Conservation (phyloP, 2,113 vertebrate species). For the Ictalurus furcatus region DNA sequence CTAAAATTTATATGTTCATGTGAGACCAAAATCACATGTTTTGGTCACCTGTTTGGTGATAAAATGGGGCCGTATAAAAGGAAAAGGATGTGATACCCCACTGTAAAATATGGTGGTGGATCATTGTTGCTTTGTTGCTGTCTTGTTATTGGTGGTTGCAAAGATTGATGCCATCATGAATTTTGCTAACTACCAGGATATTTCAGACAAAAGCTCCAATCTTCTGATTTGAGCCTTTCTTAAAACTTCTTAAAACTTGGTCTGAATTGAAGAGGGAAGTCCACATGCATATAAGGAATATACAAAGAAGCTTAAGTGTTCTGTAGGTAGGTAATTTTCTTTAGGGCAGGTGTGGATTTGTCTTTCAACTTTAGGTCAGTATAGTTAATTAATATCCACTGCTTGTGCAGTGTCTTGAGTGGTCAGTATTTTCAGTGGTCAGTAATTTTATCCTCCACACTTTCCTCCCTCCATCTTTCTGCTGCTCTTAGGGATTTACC, state of each 20-base stretch:
- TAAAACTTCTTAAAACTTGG: too few species aligned
- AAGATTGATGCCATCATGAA: background rate
- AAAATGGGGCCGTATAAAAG: background rate
- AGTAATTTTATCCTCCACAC: background rate
- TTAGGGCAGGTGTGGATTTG: background rate
- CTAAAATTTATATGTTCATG: background rate
- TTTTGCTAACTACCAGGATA: background rate
- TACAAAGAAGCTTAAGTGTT: background rate
- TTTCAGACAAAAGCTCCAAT: background rate
- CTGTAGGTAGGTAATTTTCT: background rate
- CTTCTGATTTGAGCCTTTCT: too few species aligned
- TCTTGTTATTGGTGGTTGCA: background rate
- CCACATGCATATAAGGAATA: background rate
- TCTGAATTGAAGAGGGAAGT: background rate
- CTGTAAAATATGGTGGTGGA: background rate
- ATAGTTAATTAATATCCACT: constrained; percentile 1
- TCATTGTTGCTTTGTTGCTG: background rate
- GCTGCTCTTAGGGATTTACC: background rate
- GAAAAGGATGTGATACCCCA: background rate
- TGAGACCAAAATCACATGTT: background rate
- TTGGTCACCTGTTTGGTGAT: background rate
- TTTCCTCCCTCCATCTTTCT: background rate
- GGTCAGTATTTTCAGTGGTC: background rate
- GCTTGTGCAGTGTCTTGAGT: background rate
- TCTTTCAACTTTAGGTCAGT: background rate